Base-by-base conservation (phyloP, 2,113 vertebrate species). In the Gnathonemus longibarbis region DNA sequence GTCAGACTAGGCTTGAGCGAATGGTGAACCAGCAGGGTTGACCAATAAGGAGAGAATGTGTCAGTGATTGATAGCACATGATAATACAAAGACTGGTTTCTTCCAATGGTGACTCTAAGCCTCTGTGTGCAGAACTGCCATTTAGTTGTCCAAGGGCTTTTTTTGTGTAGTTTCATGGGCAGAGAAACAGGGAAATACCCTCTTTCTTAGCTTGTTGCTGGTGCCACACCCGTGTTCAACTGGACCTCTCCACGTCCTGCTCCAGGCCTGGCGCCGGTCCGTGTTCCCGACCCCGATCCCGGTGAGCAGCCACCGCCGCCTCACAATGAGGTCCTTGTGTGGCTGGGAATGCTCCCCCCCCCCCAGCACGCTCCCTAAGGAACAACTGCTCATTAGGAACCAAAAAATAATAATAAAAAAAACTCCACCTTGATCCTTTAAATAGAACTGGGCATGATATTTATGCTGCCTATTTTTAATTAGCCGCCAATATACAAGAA, bases 211-310 rank as follows among this genome's bases (percentile, higher is more conserved):
- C 85, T 53, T 48, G 19, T 48, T 53, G 88, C 84, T 84, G 27
- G 66, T 77, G 88, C 92, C 93, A 92, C 93, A 92, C 93, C 92
- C 91, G 31, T 74, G 90, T 92, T 92, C 93, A 91, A 91, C 80
- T 58, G 87, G 89, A 88, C 88, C 52, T 50, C 39, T 84, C 31
- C 87, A 3, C 35, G 46, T 91, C 92, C 90, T 88, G 88, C 80
- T 91, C 90, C 84, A 49, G 87, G 58, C 89, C 46, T 45, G 86
- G 91, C 58, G 91, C 91, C 35, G 48, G 86, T 90, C 21, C 42
- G 77, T 17, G 35, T 24, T 49, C 80, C 90, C 62, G 89, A 84
- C 90, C 88, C 89, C 50, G 70, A 89, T 91, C 84, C 90, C 56
- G 48, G 74, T 88, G 91, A 77, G 52, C n/a, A 48, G 56, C 53